Conservation (phyloP, 2,888 invertebrate species). For the Aphidoletes aphidimyza region DNA sequence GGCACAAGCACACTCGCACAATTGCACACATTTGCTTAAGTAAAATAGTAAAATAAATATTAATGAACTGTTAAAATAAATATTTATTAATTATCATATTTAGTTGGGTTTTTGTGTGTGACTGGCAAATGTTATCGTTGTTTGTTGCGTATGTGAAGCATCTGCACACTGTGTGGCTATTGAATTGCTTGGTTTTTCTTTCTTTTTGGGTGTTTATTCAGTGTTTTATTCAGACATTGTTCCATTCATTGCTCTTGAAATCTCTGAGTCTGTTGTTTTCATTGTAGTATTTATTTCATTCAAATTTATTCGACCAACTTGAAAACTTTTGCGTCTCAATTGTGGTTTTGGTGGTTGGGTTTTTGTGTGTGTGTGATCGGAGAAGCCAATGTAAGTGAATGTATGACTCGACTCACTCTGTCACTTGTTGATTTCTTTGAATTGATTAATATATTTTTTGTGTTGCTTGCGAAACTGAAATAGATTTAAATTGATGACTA, state of each 20-base stretch:
- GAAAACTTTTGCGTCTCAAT: neutral
- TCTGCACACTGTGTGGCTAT: neutral
- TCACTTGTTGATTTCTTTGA: conserved; percentile 46
- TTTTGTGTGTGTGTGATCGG: neutral
- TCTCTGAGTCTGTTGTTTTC: neutral
- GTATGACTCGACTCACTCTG: too few species aligned
- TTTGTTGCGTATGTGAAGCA: neutral
- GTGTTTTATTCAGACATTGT: too few species aligned
- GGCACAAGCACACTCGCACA: neutral
- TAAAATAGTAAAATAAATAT: conserved; percentile 36
- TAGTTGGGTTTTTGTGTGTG: neutral
- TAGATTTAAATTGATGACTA: neutral
- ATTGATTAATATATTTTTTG: neutral
- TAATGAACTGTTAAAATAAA: conserved; percentile 49
- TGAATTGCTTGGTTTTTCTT: neutral
- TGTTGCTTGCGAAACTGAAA: too few species aligned
- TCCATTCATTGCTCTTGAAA: conserved; percentile 22
- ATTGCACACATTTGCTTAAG: neutral
- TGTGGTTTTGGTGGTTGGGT: neutral
- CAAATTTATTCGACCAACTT: neutral
- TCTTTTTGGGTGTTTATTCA: too few species aligned
- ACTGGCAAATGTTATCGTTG: too few species aligned
- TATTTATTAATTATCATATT: conserved; percentile 38
- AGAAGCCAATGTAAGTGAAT: too few species aligned
- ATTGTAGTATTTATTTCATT: neutral